phyloP scores from a whole-genome alignment of 2,797 vertebrate genomes.

The Falco rusticolus region DNA sequence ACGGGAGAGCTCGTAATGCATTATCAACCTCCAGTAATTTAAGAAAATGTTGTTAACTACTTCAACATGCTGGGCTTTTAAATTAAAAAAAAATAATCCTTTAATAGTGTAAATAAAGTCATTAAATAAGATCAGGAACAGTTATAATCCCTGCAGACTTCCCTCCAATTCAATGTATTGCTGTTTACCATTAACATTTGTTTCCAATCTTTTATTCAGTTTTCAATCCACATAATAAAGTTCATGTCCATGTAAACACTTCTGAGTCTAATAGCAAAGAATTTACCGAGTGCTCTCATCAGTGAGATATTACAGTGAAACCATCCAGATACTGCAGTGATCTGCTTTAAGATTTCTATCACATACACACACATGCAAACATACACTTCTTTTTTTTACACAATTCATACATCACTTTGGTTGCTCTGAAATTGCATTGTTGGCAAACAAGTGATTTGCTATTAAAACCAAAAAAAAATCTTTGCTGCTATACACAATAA shows the following conservation, averaged over 20 bases:
- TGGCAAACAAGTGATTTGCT: neutral
- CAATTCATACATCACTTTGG: neutral
- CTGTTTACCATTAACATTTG: constrained; percentile 14
- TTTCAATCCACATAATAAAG: constrained; percentile 25
- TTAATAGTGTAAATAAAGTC: neutral
- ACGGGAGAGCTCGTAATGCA: neutral
- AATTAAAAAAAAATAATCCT: neutral
- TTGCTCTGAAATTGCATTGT: neutral
- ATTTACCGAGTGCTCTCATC: neutral
- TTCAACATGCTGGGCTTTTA: neutral
- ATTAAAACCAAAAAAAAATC: neutral
- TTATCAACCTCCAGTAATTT: neutral
- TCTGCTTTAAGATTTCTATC: neutral
- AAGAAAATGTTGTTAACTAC: neutral
- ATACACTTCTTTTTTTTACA: neutral
- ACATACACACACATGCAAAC: neutral
- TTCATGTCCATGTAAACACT: neutral
- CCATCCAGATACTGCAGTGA: neutral
- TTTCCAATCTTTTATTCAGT: constrained; percentile 35
- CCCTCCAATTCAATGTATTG: neutral
- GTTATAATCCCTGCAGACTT: neutral
- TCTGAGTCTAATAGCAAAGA: neutral
- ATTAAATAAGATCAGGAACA: constrained; percentile 19
- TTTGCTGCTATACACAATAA: neutral
- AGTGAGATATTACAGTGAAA: neutral